These are phyloP conservation scores for Lasioglossum albipes DNA, from an alignment of 1,140 invertebrate genomes.

Conservation along the genomic window DNA sequence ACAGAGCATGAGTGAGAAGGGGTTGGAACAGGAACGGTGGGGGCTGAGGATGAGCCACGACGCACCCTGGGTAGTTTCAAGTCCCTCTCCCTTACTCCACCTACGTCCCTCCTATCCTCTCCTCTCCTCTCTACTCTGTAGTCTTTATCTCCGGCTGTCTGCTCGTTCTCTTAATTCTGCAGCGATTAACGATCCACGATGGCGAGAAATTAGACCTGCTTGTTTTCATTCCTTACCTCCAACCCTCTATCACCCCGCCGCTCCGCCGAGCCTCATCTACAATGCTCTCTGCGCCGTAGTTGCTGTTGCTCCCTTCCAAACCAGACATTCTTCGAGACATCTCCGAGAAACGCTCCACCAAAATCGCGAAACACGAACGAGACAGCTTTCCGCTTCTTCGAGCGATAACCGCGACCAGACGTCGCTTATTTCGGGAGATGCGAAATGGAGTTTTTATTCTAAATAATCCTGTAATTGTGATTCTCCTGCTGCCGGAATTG, in stretches of 20 bases:
- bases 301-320: not conserved
- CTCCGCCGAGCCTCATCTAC: not conserved
- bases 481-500: no score
- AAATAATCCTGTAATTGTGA: no score
- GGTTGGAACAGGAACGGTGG: conserved; percentile 17
- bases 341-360: no score
- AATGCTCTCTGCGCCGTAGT: no score
- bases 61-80: not conserved
- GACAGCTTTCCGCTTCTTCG: no score
- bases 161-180: conserved; percentile 54
- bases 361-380: no score
- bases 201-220: conserved; percentile 64
- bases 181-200: conserved; percentile 48
- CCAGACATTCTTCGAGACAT: not conserved
- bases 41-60: not conserved
- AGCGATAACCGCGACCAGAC: no score
- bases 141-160: conserved; percentile 41
- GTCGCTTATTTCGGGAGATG: no score
- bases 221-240: conserved; percentile 33
- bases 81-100: not conserved
- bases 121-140: not conserved
- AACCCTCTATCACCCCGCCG: no score
- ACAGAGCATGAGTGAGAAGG: conserved; percentile 37
- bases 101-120: not conserved
- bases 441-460: no score